phyloP scores from a whole-genome alignment of 2,888 invertebrate species.

The Habrosyne pyritoides region DNA sequence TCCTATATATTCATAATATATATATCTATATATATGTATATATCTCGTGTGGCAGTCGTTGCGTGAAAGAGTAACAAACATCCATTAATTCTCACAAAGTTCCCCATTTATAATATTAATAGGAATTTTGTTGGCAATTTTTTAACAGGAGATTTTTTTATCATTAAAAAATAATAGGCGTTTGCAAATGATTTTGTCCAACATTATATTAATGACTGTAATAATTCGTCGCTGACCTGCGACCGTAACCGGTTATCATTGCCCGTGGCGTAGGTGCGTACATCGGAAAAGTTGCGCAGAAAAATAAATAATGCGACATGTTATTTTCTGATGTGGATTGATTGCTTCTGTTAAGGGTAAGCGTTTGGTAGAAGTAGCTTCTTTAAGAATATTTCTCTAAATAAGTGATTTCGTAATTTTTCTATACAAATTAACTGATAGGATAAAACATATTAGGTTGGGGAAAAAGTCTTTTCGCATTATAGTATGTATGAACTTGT shows the following conservation, averaged over 20 bases:
- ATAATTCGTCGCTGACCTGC: conserved; percentile 22
- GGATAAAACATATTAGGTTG: too few species aligned
- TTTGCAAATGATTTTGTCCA: background rate
- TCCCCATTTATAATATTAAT: too few species aligned
- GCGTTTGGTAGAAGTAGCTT: background rate
- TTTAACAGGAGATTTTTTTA: background rate
- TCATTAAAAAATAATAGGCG: background rate
- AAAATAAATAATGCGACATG: conserved; percentile 45
- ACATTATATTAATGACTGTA: conserved; percentile 11
- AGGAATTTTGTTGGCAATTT: background rate
- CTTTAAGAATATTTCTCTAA: background rate
- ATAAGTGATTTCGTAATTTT: too few species aligned
- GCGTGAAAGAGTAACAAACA: too few species aligned
- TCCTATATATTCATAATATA: too few species aligned
- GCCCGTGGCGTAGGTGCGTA: conserved; percentile 9
- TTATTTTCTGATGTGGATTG: conserved; percentile 52
- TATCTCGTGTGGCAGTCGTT: too few species aligned
- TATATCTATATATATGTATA: too few species aligned
- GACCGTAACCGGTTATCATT: conserved; percentile 7
- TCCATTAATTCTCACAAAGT: too few species aligned
- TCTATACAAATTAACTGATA: too few species aligned
- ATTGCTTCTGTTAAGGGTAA: conserved; percentile 45
- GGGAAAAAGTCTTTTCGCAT: too few species aligned
- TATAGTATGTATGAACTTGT: too few species aligned
- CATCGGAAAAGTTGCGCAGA: conserved; percentile 25